A percentile compares a stretch with the other conserved stretches of the same genome.
These are phyloP conservation scores for Aphodius granarius DNA, from an alignment of 2,888 invertebrate species.

Conservation along the genomic window DNA sequence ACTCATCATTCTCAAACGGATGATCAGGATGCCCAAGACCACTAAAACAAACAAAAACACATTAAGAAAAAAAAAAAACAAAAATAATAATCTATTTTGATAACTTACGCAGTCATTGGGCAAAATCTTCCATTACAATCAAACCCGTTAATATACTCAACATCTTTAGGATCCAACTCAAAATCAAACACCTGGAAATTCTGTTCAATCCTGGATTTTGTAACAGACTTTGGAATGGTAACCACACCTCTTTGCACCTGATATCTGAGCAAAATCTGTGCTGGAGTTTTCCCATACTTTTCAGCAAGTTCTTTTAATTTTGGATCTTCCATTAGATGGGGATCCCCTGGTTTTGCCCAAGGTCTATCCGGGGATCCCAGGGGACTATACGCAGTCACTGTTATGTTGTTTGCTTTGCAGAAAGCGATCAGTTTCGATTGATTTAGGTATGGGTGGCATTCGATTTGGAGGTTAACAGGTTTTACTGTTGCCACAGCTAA, in stretches of 20 bases:
- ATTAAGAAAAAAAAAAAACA: slow-evolving; percentile 1
- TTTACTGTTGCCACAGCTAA: slow-evolving; percentile 60
- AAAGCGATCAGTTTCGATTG: slow-evolving; percentile 69
- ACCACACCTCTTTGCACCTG: slow-evolving; percentile 56
- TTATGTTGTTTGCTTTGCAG: slow-evolving; percentile 65
- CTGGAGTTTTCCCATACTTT: slow-evolving; percentile 66
- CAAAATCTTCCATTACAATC: slow-evolving; percentile 44
- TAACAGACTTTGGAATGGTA: slow-evolving; percentile 62
- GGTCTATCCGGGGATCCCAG: slow-evolving; percentile 75
- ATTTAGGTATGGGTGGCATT: slow-evolving; percentile 65
- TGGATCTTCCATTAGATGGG: slow-evolving; percentile 62
- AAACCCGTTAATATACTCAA: slow-evolving; percentile 48
- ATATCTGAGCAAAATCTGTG: slow-evolving; percentile 71
- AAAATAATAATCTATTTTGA: not conserved
- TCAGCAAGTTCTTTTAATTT: slow-evolving; percentile 64
- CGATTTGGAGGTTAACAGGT: slow-evolving; percentile 68
- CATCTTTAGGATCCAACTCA: slow-evolving; percentile 55
- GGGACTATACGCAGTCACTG: slow-evolving; percentile 77
- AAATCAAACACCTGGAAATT: slow-evolving; percentile 64
- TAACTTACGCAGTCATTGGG: slow-evolving; percentile 25
- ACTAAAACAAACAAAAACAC: slow-evolving; percentile 19
- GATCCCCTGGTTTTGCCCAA: slow-evolving; percentile 69
- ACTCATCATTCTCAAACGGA: slow-evolving; percentile 36
- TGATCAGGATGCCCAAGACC: slow-evolving; percentile 31
- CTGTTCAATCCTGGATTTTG: slow-evolving; percentile 55